These are phyloP conservation scores for Temnothorax nylanderi DNA, from an alignment of 1,140 invertebrate species.

Conservation along the genomic window DNA sequence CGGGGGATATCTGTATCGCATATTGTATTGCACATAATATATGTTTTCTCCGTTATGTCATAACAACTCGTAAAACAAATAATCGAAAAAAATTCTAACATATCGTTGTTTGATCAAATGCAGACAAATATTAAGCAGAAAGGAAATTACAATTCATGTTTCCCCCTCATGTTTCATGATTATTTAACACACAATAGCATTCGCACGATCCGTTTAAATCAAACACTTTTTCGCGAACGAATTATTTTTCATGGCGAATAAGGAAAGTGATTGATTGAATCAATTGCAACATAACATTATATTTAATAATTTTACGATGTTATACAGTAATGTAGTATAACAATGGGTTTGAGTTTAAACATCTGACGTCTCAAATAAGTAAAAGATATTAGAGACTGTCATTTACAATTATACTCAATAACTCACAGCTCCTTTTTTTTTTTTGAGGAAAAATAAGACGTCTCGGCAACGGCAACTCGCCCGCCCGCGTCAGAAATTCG, in stretches of 20 bases:
- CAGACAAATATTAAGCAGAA: neutral
- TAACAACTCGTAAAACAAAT: neutral
- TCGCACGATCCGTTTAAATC: neutral
- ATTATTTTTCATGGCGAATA: neutral
- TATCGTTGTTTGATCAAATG: neutral
- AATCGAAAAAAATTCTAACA: neutral
- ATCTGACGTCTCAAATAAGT: neutral
- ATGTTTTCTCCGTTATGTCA: neutral
- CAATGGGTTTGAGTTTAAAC: too few species aligned
- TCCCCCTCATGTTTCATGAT: neutral
- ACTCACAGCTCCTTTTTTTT: neutral
- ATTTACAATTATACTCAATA: constrained; percentile 7
- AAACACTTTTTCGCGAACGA: neutral
- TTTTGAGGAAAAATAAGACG: neutral
- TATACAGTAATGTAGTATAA: neutral
- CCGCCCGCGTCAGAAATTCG: neutral
- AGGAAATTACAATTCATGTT: neutral
- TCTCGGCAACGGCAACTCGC: neutral
- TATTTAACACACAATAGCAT: neutral
- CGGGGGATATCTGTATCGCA: neutral
- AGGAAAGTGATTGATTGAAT: neutral
- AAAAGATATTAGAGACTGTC: neutral
- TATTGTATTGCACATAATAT: neutral
- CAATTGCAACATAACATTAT: neutral
- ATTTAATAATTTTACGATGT: neutral